A percentile compares a stretch with the other conserved stretches of the same genome.
These are phyloP conservation scores for Elephantulus edwardii DNA, from an alignment of 2,113 vertebrate genomes.

Conservation along the genomic window DNA sequence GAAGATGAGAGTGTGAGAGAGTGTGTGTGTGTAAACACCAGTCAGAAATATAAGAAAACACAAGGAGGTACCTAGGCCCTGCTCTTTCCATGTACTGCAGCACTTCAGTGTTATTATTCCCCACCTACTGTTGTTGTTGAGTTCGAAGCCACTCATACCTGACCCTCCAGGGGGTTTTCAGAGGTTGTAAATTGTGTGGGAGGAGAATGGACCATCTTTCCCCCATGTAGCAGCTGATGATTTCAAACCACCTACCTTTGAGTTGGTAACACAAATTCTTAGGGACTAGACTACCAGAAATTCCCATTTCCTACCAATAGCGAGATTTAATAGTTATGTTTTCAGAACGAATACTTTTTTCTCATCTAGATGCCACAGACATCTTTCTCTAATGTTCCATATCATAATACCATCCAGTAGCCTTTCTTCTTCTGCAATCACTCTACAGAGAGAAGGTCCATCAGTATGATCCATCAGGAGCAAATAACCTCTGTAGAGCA, in stretches of 20 bases:
- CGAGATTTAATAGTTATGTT: rapidly evolving
- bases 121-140: neutral
- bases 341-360: neutral
- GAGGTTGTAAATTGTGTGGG: too few relatives aligned
- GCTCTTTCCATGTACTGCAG: neutral
- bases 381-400: neutral
- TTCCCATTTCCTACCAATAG: too few relatives aligned
- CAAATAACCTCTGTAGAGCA: too few relatives aligned
- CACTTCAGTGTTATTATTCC: neutral
- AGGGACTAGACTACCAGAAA: too few relatives aligned
- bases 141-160: too few relatives aligned
- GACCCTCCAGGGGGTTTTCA: too few relatives aligned
- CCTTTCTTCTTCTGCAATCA: neutral
- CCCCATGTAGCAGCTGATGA: too few relatives aligned
- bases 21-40: neutral
- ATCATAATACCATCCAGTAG: neutral
- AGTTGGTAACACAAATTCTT: too few relatives aligned
- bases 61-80: neutral
- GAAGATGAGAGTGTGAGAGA: neutral
- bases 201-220: too few relatives aligned
- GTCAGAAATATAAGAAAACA: neutral
- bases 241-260: too few relatives aligned
- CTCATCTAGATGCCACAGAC: neutral
- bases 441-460: neutral
- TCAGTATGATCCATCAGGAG: neutral